Evolutionary conservation across 2,797 vertebrate species (phyloP).

Genomic region (Schizopygopsis malacanthus): DNA sequence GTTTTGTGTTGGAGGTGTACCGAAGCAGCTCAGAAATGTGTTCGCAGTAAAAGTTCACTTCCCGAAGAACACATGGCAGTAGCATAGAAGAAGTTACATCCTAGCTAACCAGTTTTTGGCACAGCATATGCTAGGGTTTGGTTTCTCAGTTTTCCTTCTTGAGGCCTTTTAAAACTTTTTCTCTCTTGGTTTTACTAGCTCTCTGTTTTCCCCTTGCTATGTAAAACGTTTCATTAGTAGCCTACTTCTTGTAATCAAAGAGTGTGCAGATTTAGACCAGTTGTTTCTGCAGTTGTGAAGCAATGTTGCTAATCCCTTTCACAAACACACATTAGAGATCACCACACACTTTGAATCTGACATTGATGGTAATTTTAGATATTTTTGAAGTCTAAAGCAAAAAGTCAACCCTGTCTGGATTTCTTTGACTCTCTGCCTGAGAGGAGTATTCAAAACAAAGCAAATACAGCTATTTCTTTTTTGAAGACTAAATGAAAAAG

Average conservation of each 20-base stretch:
- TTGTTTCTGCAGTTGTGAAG: slow-evolving; percentile 47
- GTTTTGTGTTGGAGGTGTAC: not conserved
- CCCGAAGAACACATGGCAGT: slow-evolving; percentile 40
- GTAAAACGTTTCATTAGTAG: slow-evolving; percentile 70
- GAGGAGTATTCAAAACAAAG: slow-evolving; percentile 5
- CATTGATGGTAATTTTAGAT: not conserved
- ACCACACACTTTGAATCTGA: slow-evolving; percentile 31
- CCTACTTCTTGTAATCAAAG: slow-evolving; percentile 39
- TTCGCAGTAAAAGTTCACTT: slow-evolving; percentile 27
- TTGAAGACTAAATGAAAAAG: slow-evolving; percentile 73
- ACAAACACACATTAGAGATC: slow-evolving; percentile 52
- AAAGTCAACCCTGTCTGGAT: not conserved
- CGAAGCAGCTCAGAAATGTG: slow-evolving; percentile 27
- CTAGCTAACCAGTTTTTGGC: slow-evolving; percentile 72
- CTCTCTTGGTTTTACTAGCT: slow-evolving; percentile 68
- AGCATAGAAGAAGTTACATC: slow-evolving; percentile 63
- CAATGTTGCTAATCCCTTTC: slow-evolving; percentile 52
- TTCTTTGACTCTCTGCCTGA: not conserved
- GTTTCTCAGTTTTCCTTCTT: slow-evolving; percentile 78
- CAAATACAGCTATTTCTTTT: slow-evolving; percentile 58
- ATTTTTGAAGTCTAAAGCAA: not conserved
- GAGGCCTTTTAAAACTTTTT: slow-evolving; percentile 76
- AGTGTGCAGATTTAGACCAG: slow-evolving; percentile 54
- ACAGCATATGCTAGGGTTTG: slow-evolving; percentile 65
- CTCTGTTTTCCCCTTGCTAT: slow-evolving; percentile 60